Evolutionary conservation across 2,113 vertebrate genomes (phyloP), one percentile per base, ranked within the genome.

Genomic region (Bostrychus sinensis): DNA sequence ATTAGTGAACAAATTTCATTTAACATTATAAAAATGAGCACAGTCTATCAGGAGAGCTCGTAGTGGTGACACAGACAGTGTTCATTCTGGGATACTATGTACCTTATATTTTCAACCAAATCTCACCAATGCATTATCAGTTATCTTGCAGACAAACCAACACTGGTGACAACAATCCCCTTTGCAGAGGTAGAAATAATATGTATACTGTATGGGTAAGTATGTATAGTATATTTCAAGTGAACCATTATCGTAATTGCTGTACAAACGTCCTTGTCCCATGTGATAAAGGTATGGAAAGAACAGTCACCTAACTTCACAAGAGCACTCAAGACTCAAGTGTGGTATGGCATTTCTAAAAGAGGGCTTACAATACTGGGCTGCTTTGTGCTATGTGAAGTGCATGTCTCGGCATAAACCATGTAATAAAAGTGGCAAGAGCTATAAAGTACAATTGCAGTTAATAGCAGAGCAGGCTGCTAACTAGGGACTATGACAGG

Each of bases 361-460:
- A 23, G 56, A 43, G 17, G 20, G 74, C 78, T 71, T 69, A 78
- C 9, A 5, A 67, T 41, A 65, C 9, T 16, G 48, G 36, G 38
- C 62, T 55, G 58, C 20, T 0, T 9, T 16, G 41, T 23, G 23
- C 19, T 72, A 56, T 71, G 50, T 39, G 22, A 34, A 65, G 42
- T 46, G 13, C 62, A 63, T 28, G 42, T 39, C 28, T 41, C 42
- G 13, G 7, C 39, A 14, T 57, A 26, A 70, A 50, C 28, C 61
- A 56, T 56, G 45, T 46, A 67, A 45, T 74, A 75, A 81, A 83
- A 76, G 61, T 75, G 69, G 54, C 77, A 63, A 72, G 36, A 42
- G 59, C 25, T 58, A 78, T 77, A 84, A 85, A 85, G 63, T 72
- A 72, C 7, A 50, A 73, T 73, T 70, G 78, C 9, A 78, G 87